Base-by-base conservation (phyloP, 2,797 vertebrate species). In the Carapus acus region DNA sequence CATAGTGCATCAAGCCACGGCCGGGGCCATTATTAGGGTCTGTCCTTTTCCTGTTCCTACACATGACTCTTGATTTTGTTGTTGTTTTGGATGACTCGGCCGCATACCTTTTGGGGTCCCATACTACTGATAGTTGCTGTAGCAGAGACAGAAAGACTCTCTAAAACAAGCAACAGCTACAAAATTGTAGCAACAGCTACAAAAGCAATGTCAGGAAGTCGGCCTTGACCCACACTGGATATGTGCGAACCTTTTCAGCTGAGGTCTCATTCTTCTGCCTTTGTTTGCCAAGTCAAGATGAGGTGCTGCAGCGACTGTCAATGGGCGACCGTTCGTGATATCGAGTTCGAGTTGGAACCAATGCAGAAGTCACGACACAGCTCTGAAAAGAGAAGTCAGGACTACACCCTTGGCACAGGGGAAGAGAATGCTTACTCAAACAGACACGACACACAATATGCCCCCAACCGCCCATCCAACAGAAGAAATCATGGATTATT, bases 21-120 rank as follows among this genome's bases (percentile, higher is more conserved):
- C 83, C 77, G 20, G 74, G n/a, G 78, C 73, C 86, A 86, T 89
- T 87, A 88, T 89, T 88, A 88, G 85, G 85, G 83, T 81, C 82
- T 82, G 74, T 78, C 78, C 83, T 76, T 68, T 75, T 71, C 66
- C 64, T 77, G 69, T 68, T 60, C 71, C 76, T 76, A 74, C 72
- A 71, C 79, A 77, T 73, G 76, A 80, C 77, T 86, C 75, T 61
- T 67, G 74, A n/a, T 85, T 87, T 86, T 82, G 78, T 84, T 85
- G 73, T 82, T 82, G 82, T 85, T 84, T 76, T 81, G 82, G 71
- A 83, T 54, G 70, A 73, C 76, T 85, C 80, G 74, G 67, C 77
- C 67, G 65, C 74, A 82, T 81, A 82, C 82, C 76, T 86, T 75
- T 62, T 76, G 53, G 61, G 74, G 73, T 76, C 51, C 36, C 44